Base-by-base conservation (phyloP, 2,113 vertebrate species). In the Cheirogaleus medius region DNA sequence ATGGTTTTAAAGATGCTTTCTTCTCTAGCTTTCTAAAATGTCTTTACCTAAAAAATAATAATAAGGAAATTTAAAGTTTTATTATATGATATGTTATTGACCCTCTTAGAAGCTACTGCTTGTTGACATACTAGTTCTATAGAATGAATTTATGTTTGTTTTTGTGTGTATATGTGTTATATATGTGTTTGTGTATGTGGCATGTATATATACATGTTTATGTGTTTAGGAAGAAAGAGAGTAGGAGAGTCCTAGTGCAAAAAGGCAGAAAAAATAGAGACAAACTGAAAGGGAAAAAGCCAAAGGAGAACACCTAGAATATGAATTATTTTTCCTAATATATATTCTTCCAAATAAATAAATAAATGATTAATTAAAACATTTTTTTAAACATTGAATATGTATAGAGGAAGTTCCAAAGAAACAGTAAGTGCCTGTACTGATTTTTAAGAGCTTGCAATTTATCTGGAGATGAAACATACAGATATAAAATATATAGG, bases 1-100 rank as follows among this genome's bases (percentile, higher is more conserved):
- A 96, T 97, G 88, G 58, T 87, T 97, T 97, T 95, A 98, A 78
- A 85, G 66, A 71, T 87, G 82, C 47, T 42, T 97, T 98, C 92
- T 96, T 97, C 94, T 96, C 74, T 47, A 34, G 91, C 93, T 95
- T 97, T 91, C 93, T 95, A 71, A 76, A 11, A 89, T 90, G 8
- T 63, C 8, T 83, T 85, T 37, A 23, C 7, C 39, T 37, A 69
- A 87, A 47, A 78, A 21, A 56, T 74, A 47, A 14, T 58, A 73
- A 69, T 76, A 92, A 95, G 63, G 14, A 1, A 86, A 64, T 78
- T 66, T 93, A 82, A 32, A 64, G 25, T 47, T 52, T 90, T 14
- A 83, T 73, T 90, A 49, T 39, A 80, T 42, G 49, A 47, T 78
- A 92, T 49, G n/a, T 52, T 68, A 44, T 89, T 78, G 73, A 1